Evolutionary conservation across 2,113 vertebrate genomes (phyloP).

Genomic region (Empidonax alnorum): DNA sequence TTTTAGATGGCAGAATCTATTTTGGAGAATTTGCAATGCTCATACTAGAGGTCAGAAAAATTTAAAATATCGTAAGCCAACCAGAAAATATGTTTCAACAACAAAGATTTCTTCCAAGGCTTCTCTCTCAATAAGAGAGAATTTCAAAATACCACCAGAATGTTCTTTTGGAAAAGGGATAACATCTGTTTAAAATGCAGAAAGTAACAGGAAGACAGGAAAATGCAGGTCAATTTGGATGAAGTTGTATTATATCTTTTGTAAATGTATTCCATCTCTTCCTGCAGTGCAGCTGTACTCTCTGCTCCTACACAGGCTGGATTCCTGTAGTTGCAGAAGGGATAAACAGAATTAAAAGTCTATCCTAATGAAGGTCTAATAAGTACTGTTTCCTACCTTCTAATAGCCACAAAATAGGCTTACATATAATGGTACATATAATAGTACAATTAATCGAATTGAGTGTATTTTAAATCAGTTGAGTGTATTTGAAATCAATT

Average conservation of each 20-base stretch:
- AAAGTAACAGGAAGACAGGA: background rate
- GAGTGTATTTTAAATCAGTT: background rate
- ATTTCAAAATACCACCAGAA: conserved; percentile 32
- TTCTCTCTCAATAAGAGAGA: conserved; percentile 18
- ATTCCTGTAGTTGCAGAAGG: background rate
- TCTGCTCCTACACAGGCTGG: background rate
- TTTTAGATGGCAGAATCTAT: conserved; percentile 50
- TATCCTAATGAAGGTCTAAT: background rate
- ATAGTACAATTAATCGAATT: background rate
- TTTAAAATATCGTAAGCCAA: conserved; percentile 49
- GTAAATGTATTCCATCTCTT: background rate
- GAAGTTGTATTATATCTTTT: background rate
- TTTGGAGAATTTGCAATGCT: conserved; percentile 43
- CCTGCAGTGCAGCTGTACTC: background rate
- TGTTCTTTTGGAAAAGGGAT: conserved; percentile 8
- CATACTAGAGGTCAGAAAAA: conserved; percentile 67
- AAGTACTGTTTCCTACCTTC: background rate
- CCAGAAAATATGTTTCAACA: conserved; percentile 62
- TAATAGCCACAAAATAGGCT: background rate
- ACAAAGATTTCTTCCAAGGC: conserved; percentile 46
- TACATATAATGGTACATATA: background rate
- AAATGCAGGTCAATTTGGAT: background rate
- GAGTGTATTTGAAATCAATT: too few relatives aligned
- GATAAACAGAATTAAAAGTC: background rate
- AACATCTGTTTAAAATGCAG: background rate